Conservation (phyloP, 2,888 invertebrate genomes). For the Cephus runcator region DNA sequence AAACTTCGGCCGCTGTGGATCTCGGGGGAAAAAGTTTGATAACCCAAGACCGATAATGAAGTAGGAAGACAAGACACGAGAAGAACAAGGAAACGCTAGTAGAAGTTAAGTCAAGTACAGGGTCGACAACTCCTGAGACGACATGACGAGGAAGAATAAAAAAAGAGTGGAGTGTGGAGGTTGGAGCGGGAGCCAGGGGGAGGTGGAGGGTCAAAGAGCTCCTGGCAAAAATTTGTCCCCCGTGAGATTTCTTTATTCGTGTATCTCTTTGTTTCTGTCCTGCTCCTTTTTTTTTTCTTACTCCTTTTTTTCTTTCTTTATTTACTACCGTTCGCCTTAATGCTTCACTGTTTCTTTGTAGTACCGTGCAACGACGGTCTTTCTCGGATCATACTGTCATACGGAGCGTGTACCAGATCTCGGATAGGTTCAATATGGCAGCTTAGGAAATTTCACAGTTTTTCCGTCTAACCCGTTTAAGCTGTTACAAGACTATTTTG, state of each 20-base stretch:
- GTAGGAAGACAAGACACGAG: not conserved
- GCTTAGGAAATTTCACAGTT: too few relatives aligned
- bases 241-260: too few relatives aligned
- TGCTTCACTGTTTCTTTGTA: not conserved
- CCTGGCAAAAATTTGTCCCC: too few relatives aligned
- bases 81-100: not conserved
- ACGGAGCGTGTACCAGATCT: too few relatives aligned
- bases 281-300: not conserved
- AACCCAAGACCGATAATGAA: not conserved
- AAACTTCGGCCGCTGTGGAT: not conserved
- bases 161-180: not conserved
- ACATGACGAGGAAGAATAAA: not conserved
- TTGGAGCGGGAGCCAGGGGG: too few relatives aligned
- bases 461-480: too few relatives aligned
- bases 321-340: not conserved
- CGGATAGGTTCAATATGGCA: too few relatives aligned
- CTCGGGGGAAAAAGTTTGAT: not conserved
- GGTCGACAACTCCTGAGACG: not conserved
- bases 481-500: too few relatives aligned
- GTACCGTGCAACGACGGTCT: too few relatives aligned
- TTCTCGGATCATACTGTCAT: too few relatives aligned
- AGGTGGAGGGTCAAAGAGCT: not conserved
- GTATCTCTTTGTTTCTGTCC: too few relatives aligned
- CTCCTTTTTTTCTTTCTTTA: not conserved
- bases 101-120: not conserved